Base-by-base conservation (phyloP, 2,113 vertebrate genomes). In the Prionailurus viverrinus region DNA sequence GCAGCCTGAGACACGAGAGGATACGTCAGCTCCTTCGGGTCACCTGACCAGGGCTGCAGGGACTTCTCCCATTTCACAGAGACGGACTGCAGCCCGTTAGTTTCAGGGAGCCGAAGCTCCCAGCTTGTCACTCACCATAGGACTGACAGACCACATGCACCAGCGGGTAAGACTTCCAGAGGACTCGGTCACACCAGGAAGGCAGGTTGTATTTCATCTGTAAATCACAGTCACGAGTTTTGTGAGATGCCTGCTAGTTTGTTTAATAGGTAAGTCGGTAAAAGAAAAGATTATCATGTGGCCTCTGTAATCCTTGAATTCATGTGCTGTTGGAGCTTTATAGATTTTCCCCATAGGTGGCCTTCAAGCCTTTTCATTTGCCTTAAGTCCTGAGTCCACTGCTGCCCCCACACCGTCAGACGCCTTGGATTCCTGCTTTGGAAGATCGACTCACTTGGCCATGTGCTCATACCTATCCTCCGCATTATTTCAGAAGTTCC, bases 131-230 rank as follows among this genome's bases (percentile, higher is more conserved):
- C 99, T 99, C 98, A 99, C 99, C 99, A 1, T 99, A 99, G 5
- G 99, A 99, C 98, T 99, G 99, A 98, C 99, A 99, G 94, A 99
- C 99, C 89, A 99, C 99, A 5, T 99, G 99, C 95, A 99, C 99
- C 97, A 99, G 98, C 12, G 99, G 99, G 94, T 99, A 99, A 0
- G 99, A 99, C 98, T 99, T 99, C 98, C 99, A 98, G 93, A 99
- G 99, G 93, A 99, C 99, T 11, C 99, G 99, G 98, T 99, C 99
- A 93, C 99, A 99, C 99, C 99, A 99, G 36, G 99, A 99, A 7
- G 99, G 99, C 95, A 99, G 98, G 98, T 99, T 99, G 98, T 99
- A 99, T 97, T 99, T 99, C 96, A 99, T 99, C 99, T 99, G 99
- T 74, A 97, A 98, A 93, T 51, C 97, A 98, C 98, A 89, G 84